These are phyloP conservation scores for Dicranocentrus wangi DNA, from an alignment of 2,888 invertebrate species.

Conservation along the genomic window DNA sequence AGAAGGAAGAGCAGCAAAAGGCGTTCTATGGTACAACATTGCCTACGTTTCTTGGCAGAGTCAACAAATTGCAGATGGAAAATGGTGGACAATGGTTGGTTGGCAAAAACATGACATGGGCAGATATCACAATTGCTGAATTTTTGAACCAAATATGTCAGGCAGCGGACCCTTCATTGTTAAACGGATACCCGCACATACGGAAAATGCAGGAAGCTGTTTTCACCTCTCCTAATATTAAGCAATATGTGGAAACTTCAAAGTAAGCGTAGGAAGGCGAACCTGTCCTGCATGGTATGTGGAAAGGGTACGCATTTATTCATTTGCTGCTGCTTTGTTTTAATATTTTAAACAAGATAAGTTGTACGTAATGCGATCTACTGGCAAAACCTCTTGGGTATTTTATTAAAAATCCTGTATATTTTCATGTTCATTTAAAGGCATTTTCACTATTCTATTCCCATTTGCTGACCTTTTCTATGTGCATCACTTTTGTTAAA, in stretches of 20 bases:
- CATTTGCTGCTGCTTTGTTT: no score
- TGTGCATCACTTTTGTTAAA: no score
- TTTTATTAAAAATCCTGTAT: no score
- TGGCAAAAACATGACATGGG: constrained; percentile 63
- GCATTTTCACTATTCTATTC: no score
- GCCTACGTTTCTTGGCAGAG: constrained; percentile 43
- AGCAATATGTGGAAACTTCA: constrained; percentile 45
- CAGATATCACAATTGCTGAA: constrained; percentile 60
- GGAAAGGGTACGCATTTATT: no score
- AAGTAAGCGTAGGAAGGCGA: no score
- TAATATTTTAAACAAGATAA: no score
- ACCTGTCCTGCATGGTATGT: no score
- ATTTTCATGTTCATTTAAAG: no score
- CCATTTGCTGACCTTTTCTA: no score
- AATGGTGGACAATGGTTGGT: constrained; percentile 58
- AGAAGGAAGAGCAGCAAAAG: constrained; percentile 45
- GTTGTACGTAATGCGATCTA: no score
- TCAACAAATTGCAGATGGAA: constrained; percentile 50
- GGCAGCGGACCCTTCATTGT: neutral
- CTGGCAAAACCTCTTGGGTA: no score
- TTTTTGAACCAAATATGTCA: constrained; percentile 35
- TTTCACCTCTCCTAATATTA: constrained; percentile 48
- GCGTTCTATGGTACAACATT: constrained; percentile 22
- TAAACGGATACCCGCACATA: constrained; percentile 45
- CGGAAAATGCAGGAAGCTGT: constrained; percentile 51